These are phyloP conservation scores for Channa maculata DNA, from an alignment of 2,113 vertebrate genomes.

Conservation along the genomic window DNA sequence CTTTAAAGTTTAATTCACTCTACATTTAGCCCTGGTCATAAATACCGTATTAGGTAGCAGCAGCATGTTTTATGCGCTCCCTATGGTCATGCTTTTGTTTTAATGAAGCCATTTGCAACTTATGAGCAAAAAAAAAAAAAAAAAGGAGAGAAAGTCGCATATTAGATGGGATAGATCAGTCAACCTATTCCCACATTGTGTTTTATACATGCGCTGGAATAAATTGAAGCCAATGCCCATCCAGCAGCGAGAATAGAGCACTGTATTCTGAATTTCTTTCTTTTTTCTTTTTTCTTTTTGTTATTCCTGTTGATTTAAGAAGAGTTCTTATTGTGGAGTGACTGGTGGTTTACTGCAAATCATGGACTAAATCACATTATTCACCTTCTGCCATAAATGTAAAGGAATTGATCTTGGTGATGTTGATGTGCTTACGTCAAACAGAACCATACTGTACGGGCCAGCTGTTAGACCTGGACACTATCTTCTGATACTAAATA, in stretches of 20 bases:
- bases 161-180: slow-evolving; percentile 95
- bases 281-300: not conserved
- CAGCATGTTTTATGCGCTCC: slow-evolving; percentile 92
- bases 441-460: not conserved
- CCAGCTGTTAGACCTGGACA: not conserved
- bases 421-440: not conserved
- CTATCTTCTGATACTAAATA: not conserved
- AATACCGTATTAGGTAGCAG: slow-evolving; percentile 98
- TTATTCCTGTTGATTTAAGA: slow-evolving; percentile 49
- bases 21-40: slow-evolving; percentile 98
- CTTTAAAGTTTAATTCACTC: slow-evolving; percentile 99
- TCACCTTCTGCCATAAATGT: slow-evolving; percentile 38
- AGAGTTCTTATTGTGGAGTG: slow-evolving; percentile 24
- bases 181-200: slow-evolving; percentile 94
- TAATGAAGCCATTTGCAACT: slow-evolving; percentile 99
- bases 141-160: slow-evolving; percentile 85
- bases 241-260: slow-evolving; percentile 61
- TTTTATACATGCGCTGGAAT: slow-evolving; percentile 92
- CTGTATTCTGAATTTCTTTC: slow-evolving; percentile 11
- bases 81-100: slow-evolving; percentile 97
- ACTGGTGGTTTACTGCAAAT: slow-evolving; percentile 45
- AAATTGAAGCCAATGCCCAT: slow-evolving; percentile 86
- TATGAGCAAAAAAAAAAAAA: slow-evolving; percentile 87
- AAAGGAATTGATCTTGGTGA: slow-evolving; percentile 16
- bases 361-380: slow-evolving; percentile 55